A percentile compares a stretch with the other conserved stretches of the same genome.
Conservation (phyloP, 1,140 invertebrate species). For the Papilio glaucus region DNA sequence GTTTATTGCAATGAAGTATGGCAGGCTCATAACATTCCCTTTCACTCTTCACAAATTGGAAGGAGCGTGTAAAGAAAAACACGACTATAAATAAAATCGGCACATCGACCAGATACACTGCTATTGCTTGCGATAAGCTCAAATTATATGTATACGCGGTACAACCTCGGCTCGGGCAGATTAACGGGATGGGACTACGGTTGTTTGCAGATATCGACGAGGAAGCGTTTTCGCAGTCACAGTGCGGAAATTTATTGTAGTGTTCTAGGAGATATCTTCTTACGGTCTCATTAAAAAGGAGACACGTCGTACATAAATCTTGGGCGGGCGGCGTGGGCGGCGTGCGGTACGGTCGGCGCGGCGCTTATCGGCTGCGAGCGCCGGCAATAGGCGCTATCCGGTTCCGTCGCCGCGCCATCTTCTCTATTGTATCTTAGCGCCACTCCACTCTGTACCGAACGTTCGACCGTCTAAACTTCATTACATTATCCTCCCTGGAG, state of each 20-base stretch:
- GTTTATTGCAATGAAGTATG: slow-evolving; percentile 82
- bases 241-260: slow-evolving; percentile 78
- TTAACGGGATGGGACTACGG: slow-evolving; percentile 76
- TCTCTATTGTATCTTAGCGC: slow-evolving; percentile 64
- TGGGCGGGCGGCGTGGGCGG: slow-evolving; percentile 60
- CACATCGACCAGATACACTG: slow-evolving; percentile 81
- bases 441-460: slow-evolving; percentile 54
- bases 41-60: slow-evolving; percentile 83
- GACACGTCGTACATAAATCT: slow-evolving; percentile 82
- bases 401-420: slow-evolving; percentile 72
- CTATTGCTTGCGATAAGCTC: slow-evolving; percentile 79
- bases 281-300: slow-evolving; percentile 83
- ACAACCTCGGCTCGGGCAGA: slow-evolving; percentile 67
- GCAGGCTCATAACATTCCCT: slow-evolving; percentile 81
- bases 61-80: slow-evolving; percentile 81
- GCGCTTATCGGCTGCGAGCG: slow-evolving; percentile 70
- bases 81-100: slow-evolving; percentile 82
- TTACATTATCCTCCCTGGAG: slow-evolving; percentile 70
- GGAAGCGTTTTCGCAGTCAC: slow-evolving; percentile 73
- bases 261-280: slow-evolving; percentile 80
- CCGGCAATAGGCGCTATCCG: slow-evolving; percentile 82
- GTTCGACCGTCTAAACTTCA: slow-evolving; percentile 62
- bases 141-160: slow-evolving; percentile 78
- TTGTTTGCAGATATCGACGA: slow-evolving; percentile 80
- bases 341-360: slow-evolving; percentile 53